Conservation (phyloP, 2,888 invertebrate genomes). For the Watsonalla cultraria region DNA sequence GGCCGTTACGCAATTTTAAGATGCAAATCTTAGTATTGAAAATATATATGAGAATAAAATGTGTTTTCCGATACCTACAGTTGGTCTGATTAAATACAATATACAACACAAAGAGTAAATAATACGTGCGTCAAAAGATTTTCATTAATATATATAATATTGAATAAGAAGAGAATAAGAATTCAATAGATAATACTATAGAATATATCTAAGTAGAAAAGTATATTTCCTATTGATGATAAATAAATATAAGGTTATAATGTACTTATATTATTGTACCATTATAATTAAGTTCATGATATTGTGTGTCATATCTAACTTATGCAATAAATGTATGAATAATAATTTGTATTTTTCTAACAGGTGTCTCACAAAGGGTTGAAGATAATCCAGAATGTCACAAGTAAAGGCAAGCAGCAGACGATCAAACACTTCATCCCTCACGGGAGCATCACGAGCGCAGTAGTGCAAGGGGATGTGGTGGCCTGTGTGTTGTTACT, state of each 20-base stretch:
- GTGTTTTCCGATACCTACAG: constrained; percentile 4
- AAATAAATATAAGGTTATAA: no score
- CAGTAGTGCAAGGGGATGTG: constrained; percentile 93
- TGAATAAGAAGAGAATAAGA: no score
- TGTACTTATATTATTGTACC: no score
- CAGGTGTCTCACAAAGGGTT: constrained; percentile 94
- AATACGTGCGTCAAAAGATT: no score
- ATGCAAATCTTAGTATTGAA: neutral
- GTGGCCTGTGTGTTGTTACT: constrained; percentile 95
- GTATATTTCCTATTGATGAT: no score
- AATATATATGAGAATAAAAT: neutral
- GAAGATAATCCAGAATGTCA: constrained; percentile 92
- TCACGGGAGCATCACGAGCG: constrained; percentile 94
- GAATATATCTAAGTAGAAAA: constrained; percentile 10
- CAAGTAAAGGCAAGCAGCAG: constrained; percentile 74
- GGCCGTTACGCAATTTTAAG: neutral
- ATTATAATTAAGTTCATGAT: no score
- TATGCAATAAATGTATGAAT: no score
- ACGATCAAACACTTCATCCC: constrained; percentile 96
- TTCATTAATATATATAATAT: no score
- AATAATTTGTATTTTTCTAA: neutral
- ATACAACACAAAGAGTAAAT: no score
- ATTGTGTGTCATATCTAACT: no score
- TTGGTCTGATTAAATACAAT: no score
- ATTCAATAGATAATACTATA: constrained; percentile 3